phyloP scores from a whole-genome alignment of 64 coral and sea anemone genomes.

The Porites lutea region DNA sequence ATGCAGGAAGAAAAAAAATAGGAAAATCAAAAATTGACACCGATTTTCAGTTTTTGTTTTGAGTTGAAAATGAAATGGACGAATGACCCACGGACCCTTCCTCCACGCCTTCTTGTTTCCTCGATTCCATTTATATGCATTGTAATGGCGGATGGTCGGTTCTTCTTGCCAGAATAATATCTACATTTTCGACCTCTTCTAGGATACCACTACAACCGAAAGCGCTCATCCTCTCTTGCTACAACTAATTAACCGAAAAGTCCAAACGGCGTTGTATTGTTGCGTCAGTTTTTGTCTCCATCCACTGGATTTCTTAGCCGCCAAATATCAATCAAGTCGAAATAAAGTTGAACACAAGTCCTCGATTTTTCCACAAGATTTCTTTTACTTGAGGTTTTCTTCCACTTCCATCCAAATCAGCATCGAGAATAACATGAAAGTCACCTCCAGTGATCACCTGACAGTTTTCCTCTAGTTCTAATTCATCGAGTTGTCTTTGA shows the following conservation, averaged over 20 bases:
- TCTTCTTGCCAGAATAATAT: conserved; percentile 50
- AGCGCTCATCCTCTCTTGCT: neutral
- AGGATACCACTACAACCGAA: neutral
- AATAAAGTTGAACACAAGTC: neutral
- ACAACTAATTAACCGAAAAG: conserved; percentile 40
- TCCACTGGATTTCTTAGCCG: conserved; percentile 48
- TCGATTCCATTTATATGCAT: conserved; percentile 23
- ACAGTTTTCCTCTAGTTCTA: neutral
- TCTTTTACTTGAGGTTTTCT: conserved; percentile 41
- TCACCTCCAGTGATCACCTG: conserved; percentile 36
- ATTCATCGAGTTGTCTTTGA: neutral
- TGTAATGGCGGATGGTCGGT: conserved; percentile 52
- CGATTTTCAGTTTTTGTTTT: too few species aligned
- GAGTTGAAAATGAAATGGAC: too few species aligned
- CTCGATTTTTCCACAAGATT: conserved; percentile 8
- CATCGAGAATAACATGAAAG: conserved; percentile 28
- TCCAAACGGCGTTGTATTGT: conserved; percentile 46
- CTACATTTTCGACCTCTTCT: conserved; percentile 9
- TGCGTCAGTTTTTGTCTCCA: conserved; percentile 15
- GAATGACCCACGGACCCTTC: too few species aligned
- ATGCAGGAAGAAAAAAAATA: too few species aligned
- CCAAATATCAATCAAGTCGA: conserved; percentile 53
- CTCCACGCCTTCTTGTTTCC: conserved; percentile 20
- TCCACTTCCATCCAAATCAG: conserved; percentile 29
- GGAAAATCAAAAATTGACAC: too few species aligned